Conservation (phyloP, 1,140 invertebrate genomes). For the Euwallacea fornicatus region DNA sequence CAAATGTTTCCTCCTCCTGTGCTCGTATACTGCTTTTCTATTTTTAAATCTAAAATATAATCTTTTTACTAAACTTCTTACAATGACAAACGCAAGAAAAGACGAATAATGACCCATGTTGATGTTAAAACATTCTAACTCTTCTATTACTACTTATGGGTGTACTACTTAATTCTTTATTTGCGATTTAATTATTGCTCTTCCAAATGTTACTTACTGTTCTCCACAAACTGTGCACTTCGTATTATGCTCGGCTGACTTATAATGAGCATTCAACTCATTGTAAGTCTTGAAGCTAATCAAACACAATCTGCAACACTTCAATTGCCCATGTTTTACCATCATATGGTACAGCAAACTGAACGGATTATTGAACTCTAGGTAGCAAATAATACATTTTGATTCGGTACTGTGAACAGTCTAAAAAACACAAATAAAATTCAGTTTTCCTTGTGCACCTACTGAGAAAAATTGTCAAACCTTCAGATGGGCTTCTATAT, state of each 20-base stretch:
- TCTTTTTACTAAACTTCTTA: too few relatives aligned
- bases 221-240: constrained; percentile 31
- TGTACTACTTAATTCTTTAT: too few relatives aligned
- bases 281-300: constrained; percentile 28
- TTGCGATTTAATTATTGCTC: too few relatives aligned
- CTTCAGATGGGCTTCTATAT: constrained; percentile 25
- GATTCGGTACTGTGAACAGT: not conserved
- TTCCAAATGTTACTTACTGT: constrained; percentile 12
- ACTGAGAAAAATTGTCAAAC: not conserved
- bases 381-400: constrained; percentile 24
- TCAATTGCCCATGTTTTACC: constrained; percentile 27
- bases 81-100: too few relatives aligned
- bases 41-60: constrained; percentile 25
- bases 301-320: constrained; percentile 32
- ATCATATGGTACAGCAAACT: constrained; percentile 31
- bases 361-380: constrained; percentile 8
- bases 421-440: constrained; percentile 8
- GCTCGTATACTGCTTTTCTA: constrained; percentile 26
- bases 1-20: constrained; percentile 28
- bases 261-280: constrained; percentile 23
- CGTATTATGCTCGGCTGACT: constrained; percentile 34
- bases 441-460: not conserved
- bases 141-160: too few relatives aligned
- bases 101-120: too few relatives aligned
- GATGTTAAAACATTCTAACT: too few relatives aligned